Evolutionary conservation across 2,888 invertebrate genomes (phyloP).

Genomic region (Drosophila paramelanica): DNA sequence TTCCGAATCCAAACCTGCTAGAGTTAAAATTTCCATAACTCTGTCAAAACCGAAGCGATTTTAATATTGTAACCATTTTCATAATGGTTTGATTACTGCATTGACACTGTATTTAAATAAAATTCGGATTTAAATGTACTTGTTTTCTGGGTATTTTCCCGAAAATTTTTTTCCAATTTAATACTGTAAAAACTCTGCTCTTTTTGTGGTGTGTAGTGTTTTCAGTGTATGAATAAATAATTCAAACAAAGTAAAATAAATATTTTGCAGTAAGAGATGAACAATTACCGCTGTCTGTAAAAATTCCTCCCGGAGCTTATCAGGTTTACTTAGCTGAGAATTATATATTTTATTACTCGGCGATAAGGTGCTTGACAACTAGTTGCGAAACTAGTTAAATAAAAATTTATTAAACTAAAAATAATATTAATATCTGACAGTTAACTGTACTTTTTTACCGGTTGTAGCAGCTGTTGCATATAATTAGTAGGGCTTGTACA

Average conservation of each 20-base stretch:
- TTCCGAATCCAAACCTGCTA: too few species aligned
- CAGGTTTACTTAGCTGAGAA: constrained; percentile 1
- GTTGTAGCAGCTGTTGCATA: constrained; percentile 1
- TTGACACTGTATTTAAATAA: too few species aligned
- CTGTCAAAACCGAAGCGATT: too few species aligned
- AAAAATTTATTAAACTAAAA: not conserved
- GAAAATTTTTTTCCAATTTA: too few species aligned
- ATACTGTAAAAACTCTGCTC: too few species aligned
- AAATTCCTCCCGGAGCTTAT: not conserved
- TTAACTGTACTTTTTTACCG: not conserved
- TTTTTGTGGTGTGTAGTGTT: too few species aligned
- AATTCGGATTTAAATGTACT: too few species aligned
- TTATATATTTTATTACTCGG: not conserved
- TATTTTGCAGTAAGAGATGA: not conserved
- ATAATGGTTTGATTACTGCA: too few species aligned
- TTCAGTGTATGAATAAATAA: not conserved
- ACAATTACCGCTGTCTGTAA: not conserved
- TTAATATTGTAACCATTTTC: too few species aligned
- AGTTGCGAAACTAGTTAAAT: not conserved
- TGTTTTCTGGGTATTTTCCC: too few species aligned
- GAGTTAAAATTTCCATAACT: too few species aligned
- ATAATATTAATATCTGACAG: not conserved
- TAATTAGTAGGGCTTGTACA: constrained; percentile 1
- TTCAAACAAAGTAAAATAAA: not conserved
- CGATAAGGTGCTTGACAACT: not conserved